Conservation (phyloP, 2,888 invertebrate species). For the Drosophila rellima region DNA sequence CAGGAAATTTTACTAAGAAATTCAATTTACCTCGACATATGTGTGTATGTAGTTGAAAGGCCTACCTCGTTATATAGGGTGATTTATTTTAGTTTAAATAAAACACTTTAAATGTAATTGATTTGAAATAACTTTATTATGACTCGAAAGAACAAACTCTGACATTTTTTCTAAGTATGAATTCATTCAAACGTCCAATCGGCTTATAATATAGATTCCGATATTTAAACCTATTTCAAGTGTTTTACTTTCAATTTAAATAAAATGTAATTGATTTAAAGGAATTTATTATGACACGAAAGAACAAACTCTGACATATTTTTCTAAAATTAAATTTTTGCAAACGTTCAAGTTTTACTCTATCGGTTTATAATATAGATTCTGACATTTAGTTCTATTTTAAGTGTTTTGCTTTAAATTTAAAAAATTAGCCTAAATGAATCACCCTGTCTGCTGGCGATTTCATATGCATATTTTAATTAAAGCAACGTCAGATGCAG, state of each 20-base stretch:
- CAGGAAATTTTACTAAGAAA: constrained; percentile 61
- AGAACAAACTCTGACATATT: no score
- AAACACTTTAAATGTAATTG: not conserved
- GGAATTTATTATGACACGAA: no score
- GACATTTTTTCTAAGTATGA: not conserved
- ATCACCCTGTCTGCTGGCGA: constrained; percentile 25
- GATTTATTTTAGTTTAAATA: not conserved
- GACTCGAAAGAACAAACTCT: no score
- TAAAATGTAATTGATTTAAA: not conserved
- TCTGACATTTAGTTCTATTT: not conserved
- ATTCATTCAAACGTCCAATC: no score
- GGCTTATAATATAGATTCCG: not conserved
- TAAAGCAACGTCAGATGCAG: constrained; percentile 43
- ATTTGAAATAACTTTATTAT: no score
- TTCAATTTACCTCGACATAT: constrained; percentile 53
- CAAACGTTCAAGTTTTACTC: no score
- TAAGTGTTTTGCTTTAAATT: not conserved
- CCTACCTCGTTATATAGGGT: constrained; percentile 39
- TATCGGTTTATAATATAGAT: no score
- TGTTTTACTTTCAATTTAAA: not conserved
- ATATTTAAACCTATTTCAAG: not conserved
- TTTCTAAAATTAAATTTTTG: not conserved
- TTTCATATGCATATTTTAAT: constrained; percentile 74
- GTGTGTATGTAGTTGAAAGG: constrained; percentile 45
- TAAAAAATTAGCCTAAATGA: not conserved